These are phyloP conservation scores for Drosophila meridionalis DNA, from an alignment of 2,888 invertebrate species.

Conservation along the genomic window DNA sequence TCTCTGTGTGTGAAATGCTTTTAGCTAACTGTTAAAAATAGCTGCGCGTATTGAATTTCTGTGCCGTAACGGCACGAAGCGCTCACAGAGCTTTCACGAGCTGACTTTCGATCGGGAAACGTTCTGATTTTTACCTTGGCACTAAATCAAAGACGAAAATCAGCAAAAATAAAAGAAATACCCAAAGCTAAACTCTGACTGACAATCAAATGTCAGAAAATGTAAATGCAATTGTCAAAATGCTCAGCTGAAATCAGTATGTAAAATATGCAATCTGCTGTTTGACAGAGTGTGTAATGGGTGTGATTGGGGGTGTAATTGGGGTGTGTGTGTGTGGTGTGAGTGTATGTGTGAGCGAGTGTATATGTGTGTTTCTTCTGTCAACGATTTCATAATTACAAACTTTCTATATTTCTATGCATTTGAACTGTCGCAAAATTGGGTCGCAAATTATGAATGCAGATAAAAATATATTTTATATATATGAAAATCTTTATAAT, in stretches of 20 bases:
- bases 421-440: slow-evolving; percentile 13
- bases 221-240: slow-evolving; percentile 43
- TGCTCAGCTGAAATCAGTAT: neutral
- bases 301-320: neutral
- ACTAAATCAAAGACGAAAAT: slow-evolving; percentile 62
- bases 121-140: slow-evolving; percentile 64
- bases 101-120: slow-evolving; percentile 26
- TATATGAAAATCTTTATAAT: neutral
- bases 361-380: slow-evolving; percentile 10
- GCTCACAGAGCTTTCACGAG: slow-evolving; percentile 38
- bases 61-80: slow-evolving; percentile 43
- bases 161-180: neutral
- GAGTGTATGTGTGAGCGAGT: slow-evolving; percentile 3
- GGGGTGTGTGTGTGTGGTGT: slow-evolving; percentile 21
- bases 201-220: slow-evolving; percentile 35
- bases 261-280: slow-evolving; percentile 11
- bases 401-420: neutral
- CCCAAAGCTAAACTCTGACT: slow-evolving; percentile 19
- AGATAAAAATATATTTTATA: neutral
- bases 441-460: slow-evolving; percentile 28
- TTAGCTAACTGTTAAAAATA: slow-evolving; percentile 76
- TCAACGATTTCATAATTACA: slow-evolving; percentile 33
- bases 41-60: slow-evolving; percentile 81
- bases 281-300: slow-evolving; percentile 1
- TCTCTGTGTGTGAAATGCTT: slow-evolving; percentile 34